Conservation (phyloP, 2,797 vertebrate species). For the Lagocephalus sceleratus region DNA sequence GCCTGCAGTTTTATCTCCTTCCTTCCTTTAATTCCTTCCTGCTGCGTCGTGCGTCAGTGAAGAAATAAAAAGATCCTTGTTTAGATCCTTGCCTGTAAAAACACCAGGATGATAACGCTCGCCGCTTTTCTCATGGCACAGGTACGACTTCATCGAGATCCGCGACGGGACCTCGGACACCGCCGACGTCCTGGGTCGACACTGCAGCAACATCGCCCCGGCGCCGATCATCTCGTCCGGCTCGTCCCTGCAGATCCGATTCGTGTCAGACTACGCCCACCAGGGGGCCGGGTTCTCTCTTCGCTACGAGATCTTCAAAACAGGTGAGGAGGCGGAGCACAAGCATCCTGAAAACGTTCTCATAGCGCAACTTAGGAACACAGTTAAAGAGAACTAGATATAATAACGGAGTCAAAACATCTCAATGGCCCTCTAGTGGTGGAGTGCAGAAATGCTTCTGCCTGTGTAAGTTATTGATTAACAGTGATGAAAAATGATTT, state of each 20-base stretch:
- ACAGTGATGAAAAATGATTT: not conserved
- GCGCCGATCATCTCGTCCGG: conserved; percentile 94
- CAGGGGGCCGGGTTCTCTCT: conserved; percentile 97
- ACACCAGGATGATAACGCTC: not conserved
- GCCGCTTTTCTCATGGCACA: conserved; percentile 46
- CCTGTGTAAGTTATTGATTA: too few relatives aligned
- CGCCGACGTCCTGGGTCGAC: conserved; percentile 90
- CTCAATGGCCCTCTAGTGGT: not conserved
- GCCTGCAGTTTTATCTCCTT: conserved; percentile 12
- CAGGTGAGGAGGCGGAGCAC: conserved; percentile 76
- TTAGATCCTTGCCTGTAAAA: not conserved
- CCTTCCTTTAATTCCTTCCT: conserved; percentile 17
- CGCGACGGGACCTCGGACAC: conserved; percentile 87
- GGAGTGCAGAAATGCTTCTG: too few relatives aligned
- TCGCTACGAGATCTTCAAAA: conserved; percentile 98
- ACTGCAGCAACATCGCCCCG: conserved; percentile 98
- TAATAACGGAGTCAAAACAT: not conserved
- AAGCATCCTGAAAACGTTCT: not conserved
- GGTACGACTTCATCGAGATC: conserved; percentile 97
- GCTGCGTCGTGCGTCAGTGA: conserved; percentile 10
- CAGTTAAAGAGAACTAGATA: not conserved
- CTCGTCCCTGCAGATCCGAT: conserved; percentile 87
- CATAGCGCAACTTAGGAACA: not conserved
- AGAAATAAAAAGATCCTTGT: not conserved
- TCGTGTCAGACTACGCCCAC: conserved; percentile 94